Base-by-base conservation (phyloP, 2,888 invertebrate species). In the Rugalucina vietnamica region DNA sequence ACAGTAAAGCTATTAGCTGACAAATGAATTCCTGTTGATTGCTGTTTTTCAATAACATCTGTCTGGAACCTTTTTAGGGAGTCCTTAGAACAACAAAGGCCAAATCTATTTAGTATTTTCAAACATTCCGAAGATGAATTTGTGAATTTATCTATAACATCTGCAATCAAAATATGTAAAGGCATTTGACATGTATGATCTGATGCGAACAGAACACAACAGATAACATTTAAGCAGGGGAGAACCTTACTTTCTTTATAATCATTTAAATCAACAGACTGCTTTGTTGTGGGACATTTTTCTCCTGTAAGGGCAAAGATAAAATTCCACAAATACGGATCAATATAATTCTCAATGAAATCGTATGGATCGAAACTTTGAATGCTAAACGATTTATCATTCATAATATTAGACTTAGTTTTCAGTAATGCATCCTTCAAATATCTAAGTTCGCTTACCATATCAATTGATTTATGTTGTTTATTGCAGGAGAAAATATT, bases 131-230 rank as follows among this genome's bases (percentile, higher is more conserved):
- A 12, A 18, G 74, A 74, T 5, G 74, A 50, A 50, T 49, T 74
- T 2, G 74, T 50, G 27, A 27, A 74, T 36, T 74, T 74, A 27
- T 74, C 74, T 24, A 74, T 50, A 10, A 74, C 21, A 39, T 50
- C 74, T 37, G 74, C 49, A 50, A 74, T n/a, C 21, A 54, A 54
- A 14, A n/a, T 21, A 14, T 10, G 54, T n/a, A 54, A 54, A 12
- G 54, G 54, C 54, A 54, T 14, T 24, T 54, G 54, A 54, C 54
- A 54, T 5, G 10, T 12, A 21, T n/a, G 54, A 54, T 54, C 54
- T 54, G n/a, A 54, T n/a, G 54, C 54, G 24, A 14, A 54, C 21
- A 54, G 10, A 4, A 54, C 5, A 21, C n/a, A 54, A n/a, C 54
- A n/a, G n/a, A 54, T 54, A n/a, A 54, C 24, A n/a, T 10, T 54